Percentiles rank a stretch among this genome's conserved stretches.
Conservation (phyloP, 2,797 vertebrate genomes). For the Antrozous pallidus region DNA sequence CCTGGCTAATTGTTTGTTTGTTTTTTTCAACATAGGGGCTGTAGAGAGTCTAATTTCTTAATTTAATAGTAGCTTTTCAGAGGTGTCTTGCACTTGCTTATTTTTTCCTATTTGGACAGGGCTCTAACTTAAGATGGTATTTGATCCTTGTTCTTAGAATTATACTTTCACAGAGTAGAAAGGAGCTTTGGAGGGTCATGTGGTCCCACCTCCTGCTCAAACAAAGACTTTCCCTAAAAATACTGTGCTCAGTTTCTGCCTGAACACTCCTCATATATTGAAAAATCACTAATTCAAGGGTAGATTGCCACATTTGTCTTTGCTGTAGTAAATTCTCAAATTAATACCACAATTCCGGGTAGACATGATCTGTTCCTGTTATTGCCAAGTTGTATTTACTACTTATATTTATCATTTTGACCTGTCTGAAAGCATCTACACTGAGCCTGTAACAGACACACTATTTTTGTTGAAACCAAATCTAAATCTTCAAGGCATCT, state of each 20-base stretch:
- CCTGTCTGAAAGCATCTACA: neutral
- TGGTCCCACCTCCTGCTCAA: neutral
- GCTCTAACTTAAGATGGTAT: neutral
- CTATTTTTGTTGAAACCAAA: neutral
- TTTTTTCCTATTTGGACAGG: neutral
- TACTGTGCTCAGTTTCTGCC: neutral
- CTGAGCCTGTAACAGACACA: neutral
- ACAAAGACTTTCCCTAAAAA: neutral
- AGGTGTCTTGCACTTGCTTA: neutral
- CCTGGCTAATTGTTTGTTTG: neutral
- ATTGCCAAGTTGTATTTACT: neutral
- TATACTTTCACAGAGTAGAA: neutral
- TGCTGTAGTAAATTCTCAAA: neutral
- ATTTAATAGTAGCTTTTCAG: neutral
- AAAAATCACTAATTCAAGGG: neutral
- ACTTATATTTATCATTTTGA: neutral
- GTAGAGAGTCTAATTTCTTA: neutral
- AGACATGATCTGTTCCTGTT: neutral
- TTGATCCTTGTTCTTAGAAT: neutral
- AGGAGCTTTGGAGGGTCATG: neutral
- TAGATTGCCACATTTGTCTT: neutral
- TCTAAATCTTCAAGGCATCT: slow-evolving; percentile 13
- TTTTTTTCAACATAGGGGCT: neutral
- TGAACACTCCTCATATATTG: neutral
- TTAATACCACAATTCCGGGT: neutral